Base-by-base conservation (phyloP, 2,888 invertebrate species). In the Drosophila neonasuta region DNA sequence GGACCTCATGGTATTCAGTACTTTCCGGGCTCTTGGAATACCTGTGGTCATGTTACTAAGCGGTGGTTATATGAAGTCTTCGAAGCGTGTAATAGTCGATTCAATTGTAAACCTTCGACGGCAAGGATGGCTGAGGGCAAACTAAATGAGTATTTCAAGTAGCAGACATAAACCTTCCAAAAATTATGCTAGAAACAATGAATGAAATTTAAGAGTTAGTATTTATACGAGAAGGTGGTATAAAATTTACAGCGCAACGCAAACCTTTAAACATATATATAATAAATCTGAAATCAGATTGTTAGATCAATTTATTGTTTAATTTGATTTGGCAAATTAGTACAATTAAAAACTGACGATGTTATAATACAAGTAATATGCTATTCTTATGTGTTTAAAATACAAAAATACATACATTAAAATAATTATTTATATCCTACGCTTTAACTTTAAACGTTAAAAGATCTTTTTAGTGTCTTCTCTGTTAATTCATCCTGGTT, bases 41-140 rank as follows among this genome's bases (percentile, higher is more conserved):
- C 97, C 97, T 0, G 94, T 97, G 44, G 94, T 96, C 11, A 97
- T 97, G 97, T 90, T 97, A 17, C 96, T 96, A 0, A 97, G 97
- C 83, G 97, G 97, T 0, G 97, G 97, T 0, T 97, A 97, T 90
- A 92, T 95, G 70, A 93, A 93, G 71, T 92, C 92, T 68, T 96
- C 96, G 0, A 97, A 97, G 0, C 92, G 92, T 71, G 94, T 97
- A 73, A 97, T 97, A 61, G 96, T 97, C 0, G 94, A 95, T 80
- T 97, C 97, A 2, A 96, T 97, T 70, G 90, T 94, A 45, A 97
- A 97, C 91, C 92, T 97, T 17, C 92, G 93, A 73, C 91, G 91
- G 9, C 92, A 92, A 64, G 93, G 93, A 2, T 91, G 94, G 32
- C 93, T 95, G 11, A 30, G 49, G 9, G 8, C 24, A 7, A 52